Percentiles rank a stretch among this genome's conserved stretches.
These are phyloP conservation scores for Ceraclea dissimilis DNA, from an alignment of 2,888 invertebrate genomes.

Conservation along the genomic window DNA sequence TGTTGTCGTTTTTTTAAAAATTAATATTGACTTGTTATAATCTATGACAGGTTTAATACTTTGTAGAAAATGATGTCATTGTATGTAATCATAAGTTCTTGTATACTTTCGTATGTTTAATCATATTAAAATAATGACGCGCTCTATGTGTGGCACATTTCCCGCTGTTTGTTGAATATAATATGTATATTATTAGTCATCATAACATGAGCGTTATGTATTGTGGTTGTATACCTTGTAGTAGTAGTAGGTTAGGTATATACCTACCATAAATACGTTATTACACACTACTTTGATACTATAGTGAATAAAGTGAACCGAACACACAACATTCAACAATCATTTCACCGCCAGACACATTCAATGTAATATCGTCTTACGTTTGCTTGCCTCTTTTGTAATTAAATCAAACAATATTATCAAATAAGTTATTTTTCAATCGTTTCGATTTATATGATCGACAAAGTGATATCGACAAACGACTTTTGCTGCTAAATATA, in stretches of 20 bases:
- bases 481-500: not conserved
- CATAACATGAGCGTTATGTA: not conserved
- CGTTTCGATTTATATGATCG: too few relatives aligned
- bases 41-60: too few relatives aligned
- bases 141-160: conserved; percentile 15
- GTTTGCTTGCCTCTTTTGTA: not conserved
- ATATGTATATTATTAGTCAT: conserved; percentile 17
- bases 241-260: too few relatives aligned
- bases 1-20: too few relatives aligned
- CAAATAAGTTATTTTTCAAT: too few relatives aligned
- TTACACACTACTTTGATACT: not conserved
- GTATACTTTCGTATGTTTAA: not conserved
- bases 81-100: not conserved
- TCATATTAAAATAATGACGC: not conserved
- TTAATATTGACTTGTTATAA: too few relatives aligned
- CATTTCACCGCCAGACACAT: not conserved
- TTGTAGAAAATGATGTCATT: not conserved
- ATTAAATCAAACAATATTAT: too few relatives aligned
- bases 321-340: not conserved
- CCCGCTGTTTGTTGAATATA: conserved; percentile 12
- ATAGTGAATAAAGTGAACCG: not conserved
- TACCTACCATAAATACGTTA: not conserved
- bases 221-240: too few relatives aligned
- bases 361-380: not conserved
- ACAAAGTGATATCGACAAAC: not conserved